A percentile compares a stretch with the other conserved stretches of the same genome.
Evolutionary conservation across 37 sponge, comb jelly and placozoan species (phyloP).

Genomic region (Cladorhizidae sp.): DNA sequence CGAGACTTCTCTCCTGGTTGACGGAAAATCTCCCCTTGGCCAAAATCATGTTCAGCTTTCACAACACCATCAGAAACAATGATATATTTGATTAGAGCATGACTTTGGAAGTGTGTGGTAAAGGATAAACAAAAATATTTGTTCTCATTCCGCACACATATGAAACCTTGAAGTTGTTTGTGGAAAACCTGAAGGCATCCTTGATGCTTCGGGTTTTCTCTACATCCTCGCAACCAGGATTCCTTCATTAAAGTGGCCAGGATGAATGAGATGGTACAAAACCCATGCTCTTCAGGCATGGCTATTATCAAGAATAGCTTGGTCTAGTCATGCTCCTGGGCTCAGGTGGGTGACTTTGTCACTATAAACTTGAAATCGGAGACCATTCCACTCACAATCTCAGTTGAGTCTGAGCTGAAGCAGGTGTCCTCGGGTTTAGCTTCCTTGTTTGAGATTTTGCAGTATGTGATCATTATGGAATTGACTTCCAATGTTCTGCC

Average conservation of each 20-base stretch:
- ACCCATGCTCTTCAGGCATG: conserved; percentile 13
- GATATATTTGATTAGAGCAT: conserved; percentile 52
- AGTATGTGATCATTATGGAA: conserved; percentile 36
- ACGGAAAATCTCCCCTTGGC: conserved; percentile 46
- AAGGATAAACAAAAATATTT: conserved; percentile 15
- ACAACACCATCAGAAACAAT: conserved; percentile 13
- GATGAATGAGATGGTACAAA: background rate
- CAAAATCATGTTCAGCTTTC: background rate
- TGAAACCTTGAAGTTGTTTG: conserved; percentile 3
- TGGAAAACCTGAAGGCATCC: conserved; percentile 54
- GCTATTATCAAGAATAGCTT: conserved; percentile 22
- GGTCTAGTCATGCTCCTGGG: background rate
- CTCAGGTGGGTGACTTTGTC: conserved; percentile 29
- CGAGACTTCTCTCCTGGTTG: conserved; percentile 14
- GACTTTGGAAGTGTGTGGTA: conserved; percentile 27
- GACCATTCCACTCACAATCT: background rate
- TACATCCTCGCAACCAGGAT: conserved; percentile 14
- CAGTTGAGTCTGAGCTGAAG: conserved; percentile 29
- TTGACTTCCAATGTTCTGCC: conserved; percentile 40
- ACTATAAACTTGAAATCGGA: background rate
- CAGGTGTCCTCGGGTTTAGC: background rate
- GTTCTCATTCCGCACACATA: conserved; percentile 42
- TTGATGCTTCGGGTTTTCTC: conserved; percentile 18
- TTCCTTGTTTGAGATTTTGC: conserved; percentile 30
- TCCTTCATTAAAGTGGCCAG: background rate